Evolutionary conservation across 2,113 vertebrate genomes (phyloP), one percentile per base, ranked within the genome.

Genomic region (Synchiropus splendidus): DNA sequence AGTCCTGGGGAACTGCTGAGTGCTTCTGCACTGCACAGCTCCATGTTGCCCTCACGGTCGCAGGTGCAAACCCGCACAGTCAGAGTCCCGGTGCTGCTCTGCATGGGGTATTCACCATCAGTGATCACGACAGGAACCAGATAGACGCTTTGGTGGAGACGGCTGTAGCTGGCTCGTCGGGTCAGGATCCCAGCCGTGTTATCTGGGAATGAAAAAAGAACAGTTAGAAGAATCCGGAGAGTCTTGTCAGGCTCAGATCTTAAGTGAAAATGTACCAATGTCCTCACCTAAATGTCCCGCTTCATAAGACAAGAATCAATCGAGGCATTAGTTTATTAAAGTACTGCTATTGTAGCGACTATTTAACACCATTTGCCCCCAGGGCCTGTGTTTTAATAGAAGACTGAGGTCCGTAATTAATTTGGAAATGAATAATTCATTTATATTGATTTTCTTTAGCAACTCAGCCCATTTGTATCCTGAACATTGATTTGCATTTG

Each of bases 31-130:
- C 87, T 90, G 50, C 94, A 98, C 53, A 89, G 83, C 54, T 90
- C 85, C 87, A 91, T 89, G 72, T 92, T 92, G 51, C 90, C 91
- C 1, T 91, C 72, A 2, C 76, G 83, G 80, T 92, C 91, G 42
- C 94, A 97, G 47, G 89, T 87, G 45, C 94, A 98, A 39, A 98
- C 93, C 30, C 87, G 82, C 66, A 98, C 88, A 2, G 90, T 90
- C 57, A 98, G 89, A 0, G 92, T 97, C 60, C 89, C 89, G 0
- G 94, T 98, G 80, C 92, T 95, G 81, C 89, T 98, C 78, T 93
- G 92, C 62, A 89, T 81, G 31, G 93, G 94, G 65, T 87, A 85
- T 39, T 88, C 89, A 1, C 89, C 86, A 18, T 98, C 94, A 0
- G 88, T 83, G 73, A 98, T 92, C 45, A 95, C 83, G 78, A 98